A percentile compares a stretch with the other conserved stretches of the same genome.
phyloP scores from a whole-genome alignment of 1,140 invertebrate genomes.

The Littorina saxatilis region DNA sequence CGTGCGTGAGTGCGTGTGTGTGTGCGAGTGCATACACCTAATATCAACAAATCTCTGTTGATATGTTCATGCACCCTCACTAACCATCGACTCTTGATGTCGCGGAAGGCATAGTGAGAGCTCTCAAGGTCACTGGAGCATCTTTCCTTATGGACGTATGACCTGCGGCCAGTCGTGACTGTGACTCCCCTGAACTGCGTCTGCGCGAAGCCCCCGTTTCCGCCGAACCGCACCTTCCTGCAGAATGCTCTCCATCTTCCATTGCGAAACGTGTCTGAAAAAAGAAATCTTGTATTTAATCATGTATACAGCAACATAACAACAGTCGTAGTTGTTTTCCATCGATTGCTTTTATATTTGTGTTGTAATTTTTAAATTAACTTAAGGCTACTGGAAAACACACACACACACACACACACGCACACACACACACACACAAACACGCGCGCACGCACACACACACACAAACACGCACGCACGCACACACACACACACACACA shows the following conservation, averaged over 20 bases:
- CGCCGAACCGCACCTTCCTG: no score
- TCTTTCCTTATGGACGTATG: neutral
- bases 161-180: neutral
- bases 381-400: neutral
- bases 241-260: no score
- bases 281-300: neutral
- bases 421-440: no score
- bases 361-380: neutral
- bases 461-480: no score
- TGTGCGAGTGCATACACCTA: neutral
- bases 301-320: neutral
- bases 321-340: neutral
- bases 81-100: neutral
- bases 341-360: no score
- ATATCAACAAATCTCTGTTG: neutral
- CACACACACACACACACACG: no score
- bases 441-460: no score
- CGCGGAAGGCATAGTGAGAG: neutral
- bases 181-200: slow-evolving; percentile 12
- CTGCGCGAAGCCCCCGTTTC: neutral
- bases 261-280: neutral
- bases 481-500: slow-evolving; percentile 14
- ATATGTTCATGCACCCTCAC: no score
- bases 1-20: neutral
- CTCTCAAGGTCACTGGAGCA: neutral